These are phyloP conservation scores for Leptinotarsa juncta DNA, from an alignment of 2,888 invertebrate species.

Conservation along the genomic window DNA sequence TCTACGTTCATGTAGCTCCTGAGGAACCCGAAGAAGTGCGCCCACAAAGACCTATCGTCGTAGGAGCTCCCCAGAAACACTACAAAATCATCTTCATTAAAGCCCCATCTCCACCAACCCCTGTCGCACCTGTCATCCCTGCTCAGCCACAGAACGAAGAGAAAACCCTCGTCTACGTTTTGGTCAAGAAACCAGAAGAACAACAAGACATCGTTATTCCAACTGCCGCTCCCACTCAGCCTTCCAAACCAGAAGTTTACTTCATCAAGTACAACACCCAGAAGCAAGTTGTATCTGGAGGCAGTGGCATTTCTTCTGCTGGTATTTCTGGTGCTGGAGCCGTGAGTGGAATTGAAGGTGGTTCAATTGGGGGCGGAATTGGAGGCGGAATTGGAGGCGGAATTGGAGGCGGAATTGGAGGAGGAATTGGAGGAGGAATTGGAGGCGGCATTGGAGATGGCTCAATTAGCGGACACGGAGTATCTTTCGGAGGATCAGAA, in stretches of 20 bases:
- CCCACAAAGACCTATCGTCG: slow-evolving; percentile 73
- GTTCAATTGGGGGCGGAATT: slow-evolving; percentile 27
- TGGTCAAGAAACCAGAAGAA: slow-evolving; percentile 90
- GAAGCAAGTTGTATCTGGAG: slow-evolving; percentile 56
- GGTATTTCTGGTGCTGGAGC: slow-evolving; percentile 43
- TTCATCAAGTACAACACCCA: slow-evolving; percentile 88
- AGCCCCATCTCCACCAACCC: slow-evolving; percentile 70
- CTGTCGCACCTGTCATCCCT: slow-evolving; percentile 82
- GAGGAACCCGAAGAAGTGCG: slow-evolving; percentile 82
- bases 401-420: slow-evolving; percentile 23
- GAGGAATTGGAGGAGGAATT: slow-evolving; percentile 35
- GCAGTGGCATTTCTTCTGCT: slow-evolving; percentile 45
- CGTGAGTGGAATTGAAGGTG: slow-evolving; percentile 37
- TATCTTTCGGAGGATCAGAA: slow-evolving; percentile 7
- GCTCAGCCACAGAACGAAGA: slow-evolving; percentile 85
- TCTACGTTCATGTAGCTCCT: slow-evolving; percentile 90
- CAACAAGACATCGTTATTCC: slow-evolving; percentile 84
- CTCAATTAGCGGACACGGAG: slow-evolving; percentile 30
- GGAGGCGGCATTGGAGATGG: slow-evolving; percentile 42
- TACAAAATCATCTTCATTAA: slow-evolving; percentile 94
- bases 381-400: slow-evolving; percentile 33
- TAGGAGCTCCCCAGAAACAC: slow-evolving; percentile 85
- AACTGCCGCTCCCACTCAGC: slow-evolving; percentile 82
- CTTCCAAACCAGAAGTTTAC: slow-evolving; percentile 90
- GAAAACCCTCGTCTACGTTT: slow-evolving; percentile 88